Evolutionary conservation across 1,140 invertebrate genomes (phyloP).

Genomic region (Diuraphis noxia): DNA sequence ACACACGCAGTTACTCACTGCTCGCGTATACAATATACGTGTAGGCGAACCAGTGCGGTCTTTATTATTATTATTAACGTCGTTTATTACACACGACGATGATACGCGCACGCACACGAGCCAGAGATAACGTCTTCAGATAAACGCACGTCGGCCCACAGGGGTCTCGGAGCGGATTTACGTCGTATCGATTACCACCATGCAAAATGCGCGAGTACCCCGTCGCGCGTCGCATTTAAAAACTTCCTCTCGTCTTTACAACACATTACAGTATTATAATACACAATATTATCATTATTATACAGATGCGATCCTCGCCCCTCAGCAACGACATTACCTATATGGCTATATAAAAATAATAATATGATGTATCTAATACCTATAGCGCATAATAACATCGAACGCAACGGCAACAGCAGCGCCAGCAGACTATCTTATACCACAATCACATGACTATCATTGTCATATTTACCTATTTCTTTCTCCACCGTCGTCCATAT

Average conservation of each 20-base stretch:
- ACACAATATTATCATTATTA: no score
- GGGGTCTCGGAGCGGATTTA: background rate
- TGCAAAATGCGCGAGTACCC: background rate
- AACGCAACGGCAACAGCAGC: no score
- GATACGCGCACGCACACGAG: background rate
- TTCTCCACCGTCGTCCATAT: no score
- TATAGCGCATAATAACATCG: no score
- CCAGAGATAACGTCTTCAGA: background rate
- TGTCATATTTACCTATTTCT: no score
- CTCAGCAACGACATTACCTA: no score
- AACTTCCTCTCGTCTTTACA: background rate
- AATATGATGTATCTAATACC: no score
- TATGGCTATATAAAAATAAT: no score
- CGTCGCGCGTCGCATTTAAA: background rate
- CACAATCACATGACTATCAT: no score
- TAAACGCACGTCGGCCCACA: background rate
- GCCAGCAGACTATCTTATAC: no score
- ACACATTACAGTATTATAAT: no score
- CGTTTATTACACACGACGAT: background rate
- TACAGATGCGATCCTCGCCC: no score
- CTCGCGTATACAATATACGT: background rate
- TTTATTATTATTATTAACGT: constrained; percentile 40
- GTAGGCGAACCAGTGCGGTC: constrained; percentile 34
- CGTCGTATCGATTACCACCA: background rate
- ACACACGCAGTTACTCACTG: background rate